Evolutionary conservation across 2,888 invertebrate species (phyloP).

Genomic region (Dendrolimus pini): DNA sequence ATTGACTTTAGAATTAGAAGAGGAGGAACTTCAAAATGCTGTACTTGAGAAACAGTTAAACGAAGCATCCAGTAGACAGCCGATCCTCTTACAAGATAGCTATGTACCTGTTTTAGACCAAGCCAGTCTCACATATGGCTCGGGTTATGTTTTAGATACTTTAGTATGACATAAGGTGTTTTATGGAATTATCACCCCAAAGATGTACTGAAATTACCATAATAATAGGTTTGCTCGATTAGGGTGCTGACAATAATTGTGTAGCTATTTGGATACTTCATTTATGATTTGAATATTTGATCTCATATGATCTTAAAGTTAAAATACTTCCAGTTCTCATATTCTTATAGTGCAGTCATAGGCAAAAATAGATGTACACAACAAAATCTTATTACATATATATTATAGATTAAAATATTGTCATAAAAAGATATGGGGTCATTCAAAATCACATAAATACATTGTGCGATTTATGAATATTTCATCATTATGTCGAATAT

Average conservation of each 20-base stretch:
- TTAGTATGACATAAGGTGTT: constrained; percentile 59
- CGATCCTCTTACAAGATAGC: constrained; percentile 61
- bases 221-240: not conserved
- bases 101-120: constrained; percentile 65
- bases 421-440: no score
- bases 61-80: constrained; percentile 63
- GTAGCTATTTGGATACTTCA: not conserved
- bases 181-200: constrained; percentile 13
- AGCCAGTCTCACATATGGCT: constrained; percentile 20
- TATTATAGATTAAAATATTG: no score
- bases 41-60: constrained; percentile 64
- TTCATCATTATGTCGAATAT: no score
- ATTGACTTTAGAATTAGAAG: constrained; percentile 69
- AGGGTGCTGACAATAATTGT: not conserved
- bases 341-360: not conserved
- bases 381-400: no score
- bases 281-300: not conserved
- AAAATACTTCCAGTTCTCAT: not conserved
- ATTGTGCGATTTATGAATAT: no score
- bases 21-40: constrained; percentile 67
- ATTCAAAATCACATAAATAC: no score
- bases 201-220: constrained; percentile 24
- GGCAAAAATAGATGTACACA: not conserved
- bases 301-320: not conserved
- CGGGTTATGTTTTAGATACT: constrained; percentile 60